A percentile compares a stretch with the other conserved stretches of the same genome.
These are phyloP conservation scores for Axis porcinus DNA, from an alignment of 2,113 vertebrate genomes.

Conservation along the genomic window DNA sequence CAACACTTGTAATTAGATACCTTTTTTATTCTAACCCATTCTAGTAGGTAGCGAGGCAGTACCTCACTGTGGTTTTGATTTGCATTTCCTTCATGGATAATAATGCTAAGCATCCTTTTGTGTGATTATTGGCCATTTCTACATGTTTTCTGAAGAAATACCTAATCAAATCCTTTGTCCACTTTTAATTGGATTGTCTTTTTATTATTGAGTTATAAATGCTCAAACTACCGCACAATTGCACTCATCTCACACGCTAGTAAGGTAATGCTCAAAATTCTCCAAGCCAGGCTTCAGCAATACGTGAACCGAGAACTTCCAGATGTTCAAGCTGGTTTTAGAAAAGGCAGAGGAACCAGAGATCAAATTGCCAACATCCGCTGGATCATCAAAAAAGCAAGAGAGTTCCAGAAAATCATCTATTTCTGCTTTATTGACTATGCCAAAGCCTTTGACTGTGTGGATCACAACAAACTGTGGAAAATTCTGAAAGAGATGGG, in stretches of 20 bases:
- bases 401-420: no score
- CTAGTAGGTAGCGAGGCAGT: neutral
- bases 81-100: neutral
- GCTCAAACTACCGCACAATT: neutral
- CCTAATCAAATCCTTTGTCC: neutral
- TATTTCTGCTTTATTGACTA: no score
- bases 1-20: neutral
- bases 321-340: neutral
- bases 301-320: neutral
- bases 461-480: no score
- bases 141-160: neutral
- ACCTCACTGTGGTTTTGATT: neutral
- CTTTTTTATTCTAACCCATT: neutral
- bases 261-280: neutral
- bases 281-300: neutral
- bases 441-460: no score
- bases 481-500: no score
- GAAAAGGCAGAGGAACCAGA: no score
- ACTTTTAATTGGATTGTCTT: neutral
- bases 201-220: neutral
- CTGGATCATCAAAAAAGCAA: no score
- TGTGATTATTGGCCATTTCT: neutral
- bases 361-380: no score
- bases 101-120: neutral
- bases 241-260: neutral